These are phyloP conservation scores for Meganola albula DNA, from an alignment of 2,888 invertebrate genomes.

Conservation along the genomic window DNA sequence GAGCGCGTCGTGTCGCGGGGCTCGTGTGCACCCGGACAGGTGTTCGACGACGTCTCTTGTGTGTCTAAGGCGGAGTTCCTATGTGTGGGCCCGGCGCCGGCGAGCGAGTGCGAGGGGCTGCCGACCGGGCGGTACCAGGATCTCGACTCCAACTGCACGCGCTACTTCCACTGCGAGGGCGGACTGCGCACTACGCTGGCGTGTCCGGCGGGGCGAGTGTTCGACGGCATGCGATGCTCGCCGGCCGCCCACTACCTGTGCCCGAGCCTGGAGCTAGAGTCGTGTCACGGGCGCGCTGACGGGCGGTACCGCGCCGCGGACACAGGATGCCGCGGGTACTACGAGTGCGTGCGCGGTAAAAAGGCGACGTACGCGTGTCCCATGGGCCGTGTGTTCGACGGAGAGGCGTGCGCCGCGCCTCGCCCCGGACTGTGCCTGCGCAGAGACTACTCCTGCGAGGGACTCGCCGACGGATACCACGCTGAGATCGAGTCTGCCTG, in stretches of 20 bases:
- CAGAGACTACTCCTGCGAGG: constrained; percentile 66
- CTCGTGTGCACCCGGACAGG: constrained; percentile 60
- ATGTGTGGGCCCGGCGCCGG: constrained; percentile 66
- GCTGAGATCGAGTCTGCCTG: constrained; percentile 74
- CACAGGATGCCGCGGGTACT: constrained; percentile 78
- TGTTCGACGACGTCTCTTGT: constrained; percentile 73
- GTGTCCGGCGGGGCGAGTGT: constrained; percentile 59
- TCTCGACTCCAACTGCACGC: constrained; percentile 68
- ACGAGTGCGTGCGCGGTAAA: constrained; percentile 73
- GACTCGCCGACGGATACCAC: constrained; percentile 76
- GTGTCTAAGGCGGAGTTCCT: constrained; percentile 50
- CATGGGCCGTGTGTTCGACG: constrained; percentile 72
- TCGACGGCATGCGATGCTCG: constrained; percentile 66
- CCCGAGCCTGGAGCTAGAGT: constrained; percentile 66
- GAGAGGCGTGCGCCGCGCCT: constrained; percentile 70
- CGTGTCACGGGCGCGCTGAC: constrained; percentile 71
- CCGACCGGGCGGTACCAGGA: constrained; percentile 77
- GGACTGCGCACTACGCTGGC: constrained; percentile 53
- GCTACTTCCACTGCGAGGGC: constrained; percentile 70
- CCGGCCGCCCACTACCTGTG: constrained; percentile 52
- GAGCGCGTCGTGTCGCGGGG: constrained; percentile 64
- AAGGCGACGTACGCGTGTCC: constrained; percentile 79
- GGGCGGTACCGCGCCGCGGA: constrained; percentile 73
- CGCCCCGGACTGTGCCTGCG: constrained; percentile 49
- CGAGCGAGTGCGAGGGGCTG: constrained; percentile 60